Conservation (phyloP, 2,797 vertebrate species). For the Poeciliopsis presidionis region DNA sequence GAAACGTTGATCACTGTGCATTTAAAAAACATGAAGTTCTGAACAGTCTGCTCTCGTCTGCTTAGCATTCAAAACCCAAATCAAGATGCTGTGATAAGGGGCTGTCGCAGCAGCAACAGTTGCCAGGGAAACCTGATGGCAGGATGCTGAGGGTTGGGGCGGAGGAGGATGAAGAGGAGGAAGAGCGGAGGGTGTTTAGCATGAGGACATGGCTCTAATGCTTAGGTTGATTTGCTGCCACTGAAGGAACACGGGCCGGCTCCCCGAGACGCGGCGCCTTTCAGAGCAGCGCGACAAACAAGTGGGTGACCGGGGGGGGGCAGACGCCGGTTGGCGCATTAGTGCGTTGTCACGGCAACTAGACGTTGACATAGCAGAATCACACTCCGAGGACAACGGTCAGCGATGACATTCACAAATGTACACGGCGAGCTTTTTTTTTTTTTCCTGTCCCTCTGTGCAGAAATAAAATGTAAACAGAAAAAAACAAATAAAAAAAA, state of each 20-base stretch:
- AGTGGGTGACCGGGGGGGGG: constrained; percentile 11
- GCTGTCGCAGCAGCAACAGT: constrained; percentile 81
- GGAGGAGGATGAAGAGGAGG: not conserved
- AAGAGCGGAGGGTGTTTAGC: constrained; percentile 21
- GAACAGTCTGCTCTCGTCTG: constrained; percentile 53
- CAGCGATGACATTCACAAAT: constrained; percentile 76
- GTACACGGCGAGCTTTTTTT: constrained; percentile 36
- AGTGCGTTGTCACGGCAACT: constrained; percentile 74
- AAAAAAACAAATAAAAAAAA: constrained; percentile 20
- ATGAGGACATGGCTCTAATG: constrained; percentile 60
- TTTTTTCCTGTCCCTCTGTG: constrained; percentile 59
- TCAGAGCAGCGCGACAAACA: constrained; percentile 48
- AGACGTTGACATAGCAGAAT: constrained; percentile 75
- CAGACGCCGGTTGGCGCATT: constrained; percentile 67
- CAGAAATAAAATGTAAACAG: constrained; percentile 52
- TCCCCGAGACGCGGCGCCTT: constrained; percentile 49
- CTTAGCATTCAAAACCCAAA: constrained; percentile 76
- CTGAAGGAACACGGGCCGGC: constrained; percentile 52
- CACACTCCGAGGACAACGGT: constrained; percentile 64
- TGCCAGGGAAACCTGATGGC: constrained; percentile 82
- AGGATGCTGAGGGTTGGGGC: constrained; percentile 63
- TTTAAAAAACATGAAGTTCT: constrained; percentile 20
- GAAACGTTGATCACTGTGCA: constrained; percentile 22
- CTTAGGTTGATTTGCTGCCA: constrained; percentile 62
- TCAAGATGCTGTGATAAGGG: constrained; percentile 67